A percentile compares a stretch with the other conserved stretches of the same genome.
These are phyloP conservation scores for Selene dorsalis DNA, from an alignment of 2,797 vertebrate genomes.

Conservation along the genomic window DNA sequence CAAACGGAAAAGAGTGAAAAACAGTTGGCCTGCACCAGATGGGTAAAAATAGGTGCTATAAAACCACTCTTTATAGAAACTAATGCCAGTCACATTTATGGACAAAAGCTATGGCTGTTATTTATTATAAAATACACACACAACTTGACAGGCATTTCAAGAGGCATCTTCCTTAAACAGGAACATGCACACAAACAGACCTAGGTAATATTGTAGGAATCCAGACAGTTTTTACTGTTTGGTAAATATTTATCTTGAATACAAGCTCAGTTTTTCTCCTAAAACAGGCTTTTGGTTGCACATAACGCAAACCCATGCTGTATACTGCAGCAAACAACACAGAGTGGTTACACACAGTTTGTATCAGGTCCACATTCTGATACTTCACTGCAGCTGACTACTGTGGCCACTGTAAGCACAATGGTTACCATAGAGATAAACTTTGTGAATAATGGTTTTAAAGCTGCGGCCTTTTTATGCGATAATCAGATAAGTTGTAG, in stretches of 20 bases:
- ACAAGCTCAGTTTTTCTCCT: constrained; percentile 48
- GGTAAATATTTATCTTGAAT: constrained; percentile 68
- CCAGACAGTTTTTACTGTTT: constrained; percentile 65
- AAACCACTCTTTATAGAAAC: constrained; percentile 64
- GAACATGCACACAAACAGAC: constrained; percentile 50
- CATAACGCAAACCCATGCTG: constrained; percentile 30
- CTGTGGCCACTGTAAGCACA: constrained; percentile 67
- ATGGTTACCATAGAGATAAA: constrained; percentile 31
- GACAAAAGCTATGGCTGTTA: constrained; percentile 37
- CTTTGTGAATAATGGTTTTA: constrained; percentile 73
- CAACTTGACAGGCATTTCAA: constrained; percentile 58
- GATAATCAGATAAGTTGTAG: constrained; percentile 38
- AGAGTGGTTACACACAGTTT: constrained; percentile 35
- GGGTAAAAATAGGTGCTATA: constrained; percentile 73
- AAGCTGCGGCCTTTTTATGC: constrained; percentile 38
- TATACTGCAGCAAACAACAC: constrained; percentile 27
- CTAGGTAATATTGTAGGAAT: constrained; percentile 41
- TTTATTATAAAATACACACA: constrained; percentile 55
- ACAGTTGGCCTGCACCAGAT: constrained; percentile 66
- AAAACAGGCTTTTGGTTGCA: constrained; percentile 40
- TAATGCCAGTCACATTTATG: constrained; percentile 47
- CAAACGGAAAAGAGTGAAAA: constrained; percentile 35
- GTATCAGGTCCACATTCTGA: constrained; percentile 36
- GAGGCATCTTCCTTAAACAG: constrained; percentile 43
- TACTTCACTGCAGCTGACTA: constrained; percentile 27